A percentile compares a stretch with the other conserved stretches of the same genome.
Conservation (phyloP, 2,888 invertebrate genomes). For the Malachius bipustulatus region DNA sequence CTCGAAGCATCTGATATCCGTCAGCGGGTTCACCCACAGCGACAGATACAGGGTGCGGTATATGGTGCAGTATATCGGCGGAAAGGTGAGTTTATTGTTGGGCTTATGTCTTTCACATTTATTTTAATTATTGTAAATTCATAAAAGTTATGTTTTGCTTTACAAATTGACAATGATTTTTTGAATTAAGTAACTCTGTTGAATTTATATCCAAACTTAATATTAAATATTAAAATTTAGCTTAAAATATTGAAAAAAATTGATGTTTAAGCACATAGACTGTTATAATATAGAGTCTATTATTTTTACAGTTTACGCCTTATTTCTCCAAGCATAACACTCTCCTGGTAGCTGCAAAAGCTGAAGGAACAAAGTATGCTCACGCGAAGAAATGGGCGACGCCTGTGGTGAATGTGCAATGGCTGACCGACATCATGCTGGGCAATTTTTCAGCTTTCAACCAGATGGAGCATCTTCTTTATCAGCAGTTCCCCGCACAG, state of each 20-base stretch:
- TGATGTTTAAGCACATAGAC: background rate
- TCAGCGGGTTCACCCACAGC: constrained; percentile 83
- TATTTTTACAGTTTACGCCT: constrained; percentile 45
- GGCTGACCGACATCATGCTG: constrained; percentile 85
- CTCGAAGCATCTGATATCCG: constrained; percentile 63
- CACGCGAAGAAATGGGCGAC: constrained; percentile 88
- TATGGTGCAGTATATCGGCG: constrained; percentile 78
- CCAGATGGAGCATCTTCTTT: constrained; percentile 71
- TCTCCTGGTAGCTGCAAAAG: constrained; percentile 62
- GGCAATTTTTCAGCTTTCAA: constrained; percentile 75
- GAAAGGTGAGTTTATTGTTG: constrained; percentile 63
- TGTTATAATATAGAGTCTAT: too few relatives aligned
- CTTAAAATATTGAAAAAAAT: background rate
- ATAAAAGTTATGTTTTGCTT: constrained; percentile 6
- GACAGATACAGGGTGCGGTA: constrained; percentile 70
- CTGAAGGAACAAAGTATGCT: constrained; percentile 76
- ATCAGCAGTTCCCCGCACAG: constrained; percentile 71
- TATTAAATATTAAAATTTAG: background rate
- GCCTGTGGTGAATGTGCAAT: constrained; percentile 83
- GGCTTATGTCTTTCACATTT: constrained; percentile 21
- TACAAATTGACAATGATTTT: background rate
- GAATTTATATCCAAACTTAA: background rate
- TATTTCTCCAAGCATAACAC: constrained; percentile 73
- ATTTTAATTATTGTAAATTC: too few relatives aligned
- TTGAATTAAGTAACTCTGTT: background rate